These are phyloP conservation scores for Grantiella picta DNA, from an alignment of 2,113 vertebrate species.

Conservation along the genomic window DNA sequence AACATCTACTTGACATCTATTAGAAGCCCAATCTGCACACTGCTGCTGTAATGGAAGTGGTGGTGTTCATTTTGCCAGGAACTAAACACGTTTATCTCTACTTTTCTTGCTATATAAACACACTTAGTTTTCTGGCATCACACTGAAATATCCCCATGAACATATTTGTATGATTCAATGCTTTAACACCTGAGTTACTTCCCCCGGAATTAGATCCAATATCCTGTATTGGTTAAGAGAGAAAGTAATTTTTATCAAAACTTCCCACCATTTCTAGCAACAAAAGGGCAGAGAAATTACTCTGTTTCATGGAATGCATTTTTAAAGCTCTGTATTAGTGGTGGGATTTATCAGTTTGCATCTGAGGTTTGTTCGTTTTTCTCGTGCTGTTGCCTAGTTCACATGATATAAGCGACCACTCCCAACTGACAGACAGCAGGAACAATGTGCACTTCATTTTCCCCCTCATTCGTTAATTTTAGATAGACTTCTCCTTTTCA, in stretches of 20 bases:
- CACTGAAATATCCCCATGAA: neutral
- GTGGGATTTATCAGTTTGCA: neutral
- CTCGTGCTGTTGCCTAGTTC: neutral
- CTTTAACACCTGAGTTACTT: neutral
- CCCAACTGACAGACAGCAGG: neutral
- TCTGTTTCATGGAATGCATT: neutral
- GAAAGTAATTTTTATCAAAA: neutral
- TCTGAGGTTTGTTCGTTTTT: neutral
- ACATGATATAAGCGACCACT: neutral
- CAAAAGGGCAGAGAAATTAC: neutral
- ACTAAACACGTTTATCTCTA: neutral
- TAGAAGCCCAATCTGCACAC: neutral
- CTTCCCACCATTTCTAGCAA: neutral
- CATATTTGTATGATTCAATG: neutral
- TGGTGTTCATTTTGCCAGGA: neutral
- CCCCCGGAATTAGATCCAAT: neutral
- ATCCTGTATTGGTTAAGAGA: neutral
- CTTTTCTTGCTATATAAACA: neutral
- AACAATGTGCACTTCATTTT: neutral
- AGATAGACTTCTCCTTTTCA: neutral
- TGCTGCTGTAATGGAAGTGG: neutral
- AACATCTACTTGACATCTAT: neutral
- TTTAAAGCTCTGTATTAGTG: neutral
- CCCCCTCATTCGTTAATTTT: neutral
- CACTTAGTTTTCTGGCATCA: neutral